Base-by-base conservation (phyloP, 1,140 invertebrate species). In the Amphibalanus amphitrite region DNA sequence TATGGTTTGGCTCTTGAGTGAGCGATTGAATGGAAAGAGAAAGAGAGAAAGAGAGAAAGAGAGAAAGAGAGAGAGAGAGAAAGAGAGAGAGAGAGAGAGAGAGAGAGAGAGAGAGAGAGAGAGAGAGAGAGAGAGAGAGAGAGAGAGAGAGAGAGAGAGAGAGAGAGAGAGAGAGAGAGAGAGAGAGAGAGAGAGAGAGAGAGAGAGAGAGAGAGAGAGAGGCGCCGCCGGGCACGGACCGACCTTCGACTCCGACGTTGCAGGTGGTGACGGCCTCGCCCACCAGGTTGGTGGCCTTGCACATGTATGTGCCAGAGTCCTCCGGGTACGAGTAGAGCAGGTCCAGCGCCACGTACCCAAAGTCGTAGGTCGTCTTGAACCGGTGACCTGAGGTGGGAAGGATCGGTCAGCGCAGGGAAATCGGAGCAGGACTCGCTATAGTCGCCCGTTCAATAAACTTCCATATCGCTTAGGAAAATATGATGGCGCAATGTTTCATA, bases 191-290 rank as follows among this genome's bases (percentile, higher is more conserved):
- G n/a, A n/a, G n/a, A n/a, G n/a, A n/a, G n/a, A n/a, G n/a, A n/a
- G n/a, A n/a, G n/a, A n/a, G n/a, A n/a, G 38, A 38, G 38, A 6
- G 38, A 6, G 17, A 6, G 6, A 38, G 38, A 8, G 6, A 6
- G 17, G 47, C 20, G 47, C 47, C 47, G 75, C 74, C 68, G 70
- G 71, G 72, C 72, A n/a, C 75, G 72, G 72, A 75, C 71, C 84
- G 84, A 90, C 90, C 89, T 80, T 90, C 85, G 72, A 94, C 89
- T 78, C 85, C 86, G 69, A 95, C 89, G 72, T 88, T 87, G 79
- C 90, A 90, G 73, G 91, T 94, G 71, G 93, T 95, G 59, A 93
- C 87, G 75, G 83, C 84, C 77, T 84, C 81, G 47, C 84, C 85
- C 13, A 82, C 72, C 20, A 74, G 76, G 71, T 81, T 81, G 69